Conservation (phyloP, 2,888 invertebrate species). For the Drosophila setosimentum region DNA sequence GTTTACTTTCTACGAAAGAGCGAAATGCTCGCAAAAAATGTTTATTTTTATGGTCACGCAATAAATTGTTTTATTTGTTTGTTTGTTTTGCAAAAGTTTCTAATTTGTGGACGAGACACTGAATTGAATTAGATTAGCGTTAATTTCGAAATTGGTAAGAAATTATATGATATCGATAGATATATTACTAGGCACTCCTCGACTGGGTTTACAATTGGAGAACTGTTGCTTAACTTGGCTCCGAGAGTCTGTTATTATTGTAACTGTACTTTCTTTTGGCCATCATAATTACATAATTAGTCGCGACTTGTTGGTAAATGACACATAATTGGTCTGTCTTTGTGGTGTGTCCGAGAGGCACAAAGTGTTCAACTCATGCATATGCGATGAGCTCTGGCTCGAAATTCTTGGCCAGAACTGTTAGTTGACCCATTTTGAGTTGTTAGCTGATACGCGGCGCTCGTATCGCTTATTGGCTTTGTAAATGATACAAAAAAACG, state of each 20-base stretch:
- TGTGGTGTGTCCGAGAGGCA: constrained; percentile 18
- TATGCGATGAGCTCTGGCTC: constrained; percentile 64
- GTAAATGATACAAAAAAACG: constrained; percentile 35
- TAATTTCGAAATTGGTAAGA: constrained; percentile 12
- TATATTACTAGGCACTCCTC: not conserved
- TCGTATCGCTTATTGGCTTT: constrained; percentile 20
- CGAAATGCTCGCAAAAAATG: constrained; percentile 55
- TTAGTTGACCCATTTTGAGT: constrained; percentile 67
- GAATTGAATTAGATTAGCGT: constrained; percentile 43
- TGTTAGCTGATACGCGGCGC: constrained; percentile 12
- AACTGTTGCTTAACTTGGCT: constrained; percentile 43
- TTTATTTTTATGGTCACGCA: constrained; percentile 36
- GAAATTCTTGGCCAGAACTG: constrained; percentile 61
- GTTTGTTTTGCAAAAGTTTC: constrained; percentile 64
- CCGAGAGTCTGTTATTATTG: constrained; percentile 50
- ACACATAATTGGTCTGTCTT: constrained; percentile 54
- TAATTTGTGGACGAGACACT: constrained; percentile 35
- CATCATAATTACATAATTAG: constrained; percentile 59
- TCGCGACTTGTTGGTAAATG: constrained; percentile 41
- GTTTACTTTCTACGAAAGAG: constrained; percentile 64
- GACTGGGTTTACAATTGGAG: not conserved
- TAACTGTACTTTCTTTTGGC: constrained; percentile 62
- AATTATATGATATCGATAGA: not conserved
- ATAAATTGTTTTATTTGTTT: constrained; percentile 57
- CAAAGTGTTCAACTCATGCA: constrained; percentile 54